These are phyloP conservation scores for Parnassius glacialis DNA, from an alignment of 2,888 invertebrate species.

Conservation along the genomic window DNA sequence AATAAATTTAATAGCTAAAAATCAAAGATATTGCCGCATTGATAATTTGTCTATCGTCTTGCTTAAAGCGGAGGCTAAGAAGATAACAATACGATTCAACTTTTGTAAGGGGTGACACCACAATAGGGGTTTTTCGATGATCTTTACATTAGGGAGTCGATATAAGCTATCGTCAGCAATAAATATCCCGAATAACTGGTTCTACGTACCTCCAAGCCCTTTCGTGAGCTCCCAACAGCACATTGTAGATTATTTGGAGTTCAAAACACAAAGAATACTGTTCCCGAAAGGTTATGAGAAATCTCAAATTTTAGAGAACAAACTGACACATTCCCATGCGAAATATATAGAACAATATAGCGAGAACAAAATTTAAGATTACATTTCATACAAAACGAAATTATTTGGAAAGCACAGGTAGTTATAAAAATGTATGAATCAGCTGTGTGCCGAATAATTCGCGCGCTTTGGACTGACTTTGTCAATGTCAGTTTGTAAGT, in stretches of 20 bases:
- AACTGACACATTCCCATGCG: slow-evolving; percentile 23
- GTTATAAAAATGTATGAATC: slow-evolving; percentile 29
- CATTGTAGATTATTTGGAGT: slow-evolving; percentile 39
- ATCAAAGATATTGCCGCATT: neutral
- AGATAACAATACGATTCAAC: slow-evolving; percentile 19
- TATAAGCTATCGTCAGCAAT: slow-evolving; percentile 42
- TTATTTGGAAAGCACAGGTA: slow-evolving; percentile 15
- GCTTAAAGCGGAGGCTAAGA: slow-evolving; percentile 11
- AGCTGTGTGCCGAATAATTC: slow-evolving; percentile 31
- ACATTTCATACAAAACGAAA: slow-evolving; percentile 4
- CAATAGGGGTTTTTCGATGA: slow-evolving; percentile 18
- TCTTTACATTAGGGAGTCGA: slow-evolving; percentile 34
- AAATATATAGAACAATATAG: slow-evolving; percentile 9
- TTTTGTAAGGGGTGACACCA: slow-evolving; percentile 18
- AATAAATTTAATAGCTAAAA: no score
- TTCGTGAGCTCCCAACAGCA: slow-evolving; percentile 31
- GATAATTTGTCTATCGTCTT: neutral
- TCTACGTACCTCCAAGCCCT: slow-evolving; percentile 49
- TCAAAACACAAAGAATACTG: slow-evolving; percentile 33
- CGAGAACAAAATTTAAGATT: slow-evolving; percentile 7
- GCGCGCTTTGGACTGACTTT: slow-evolving; percentile 38
- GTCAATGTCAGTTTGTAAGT: slow-evolving; percentile 13
- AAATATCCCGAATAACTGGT: slow-evolving; percentile 57
- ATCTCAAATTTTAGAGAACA: slow-evolving; percentile 20
- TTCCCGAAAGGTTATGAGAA: slow-evolving; percentile 39